phyloP scores from a whole-genome alignment of 2,888 invertebrate species.

The Unio pictorum region DNA sequence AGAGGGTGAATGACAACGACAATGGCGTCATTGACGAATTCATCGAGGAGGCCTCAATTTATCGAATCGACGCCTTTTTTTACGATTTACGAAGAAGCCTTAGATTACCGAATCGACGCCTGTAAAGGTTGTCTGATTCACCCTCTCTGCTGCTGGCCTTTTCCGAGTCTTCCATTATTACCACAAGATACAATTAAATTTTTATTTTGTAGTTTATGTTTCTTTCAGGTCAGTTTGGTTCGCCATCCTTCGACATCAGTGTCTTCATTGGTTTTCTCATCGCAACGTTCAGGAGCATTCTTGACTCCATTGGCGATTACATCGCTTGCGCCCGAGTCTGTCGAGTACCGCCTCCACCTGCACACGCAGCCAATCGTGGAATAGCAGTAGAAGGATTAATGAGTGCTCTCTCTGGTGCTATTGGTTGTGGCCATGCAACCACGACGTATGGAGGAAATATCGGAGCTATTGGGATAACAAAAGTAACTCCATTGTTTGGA shows the following conservation, averaged over 20 bases:
- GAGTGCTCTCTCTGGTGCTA: slow-evolving; percentile 84
- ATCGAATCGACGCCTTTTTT: no score
- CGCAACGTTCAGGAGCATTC: slow-evolving; percentile 50
- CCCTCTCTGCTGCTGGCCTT: no score
- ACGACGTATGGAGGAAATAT: slow-evolving; percentile 74
- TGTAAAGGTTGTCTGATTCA: no score
- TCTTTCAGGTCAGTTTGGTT: slow-evolving; percentile 52
- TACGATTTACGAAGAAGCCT: no score
- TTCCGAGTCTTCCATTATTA: no score
- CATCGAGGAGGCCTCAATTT: no score
- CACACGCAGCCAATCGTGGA: slow-evolving; percentile 89
- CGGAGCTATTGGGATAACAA: slow-evolving; percentile 88
- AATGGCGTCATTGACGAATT: no score
- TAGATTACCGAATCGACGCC: no score
- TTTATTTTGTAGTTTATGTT: not conserved
- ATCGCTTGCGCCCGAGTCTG: slow-evolving; percentile 83
- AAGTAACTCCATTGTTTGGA: slow-evolving; percentile 73
- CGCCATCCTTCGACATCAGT: slow-evolving; percentile 41
- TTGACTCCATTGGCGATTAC: slow-evolving; percentile 82
- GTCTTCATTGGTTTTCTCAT: slow-evolving; percentile 49
- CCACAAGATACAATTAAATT: not conserved
- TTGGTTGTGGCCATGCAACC: slow-evolving; percentile 90
- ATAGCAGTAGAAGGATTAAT: slow-evolving; percentile 82
- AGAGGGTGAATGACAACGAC: no score
- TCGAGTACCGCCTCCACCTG: slow-evolving; percentile 85